Conservation (phyloP, 35 echinoderm and acorn worm genomes). For the Heliocidaris erythrogramma region DNA sequence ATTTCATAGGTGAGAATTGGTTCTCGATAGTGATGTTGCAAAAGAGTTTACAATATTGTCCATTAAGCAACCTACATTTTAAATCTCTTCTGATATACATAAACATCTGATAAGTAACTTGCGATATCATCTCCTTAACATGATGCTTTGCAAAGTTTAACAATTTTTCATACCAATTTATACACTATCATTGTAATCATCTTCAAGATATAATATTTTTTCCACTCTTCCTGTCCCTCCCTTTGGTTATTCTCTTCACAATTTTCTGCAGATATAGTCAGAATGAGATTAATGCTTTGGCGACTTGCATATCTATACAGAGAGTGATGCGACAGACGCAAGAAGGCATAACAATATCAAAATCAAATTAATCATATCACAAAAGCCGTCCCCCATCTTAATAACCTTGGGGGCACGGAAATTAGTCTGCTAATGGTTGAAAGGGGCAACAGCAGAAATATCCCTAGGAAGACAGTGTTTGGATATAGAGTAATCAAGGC, state of each 20-base stretch:
- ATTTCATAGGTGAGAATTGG: too few species aligned
- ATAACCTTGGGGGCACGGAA: neutral
- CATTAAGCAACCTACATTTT: neutral
- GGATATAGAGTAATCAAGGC: neutral
- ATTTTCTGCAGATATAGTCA: neutral
- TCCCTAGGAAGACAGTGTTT: neutral
- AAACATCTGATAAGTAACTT: too few species aligned
- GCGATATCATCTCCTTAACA: too few species aligned
- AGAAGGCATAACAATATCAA: neutral
- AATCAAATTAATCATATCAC: conserved; percentile 19
- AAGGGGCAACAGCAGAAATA: neutral
- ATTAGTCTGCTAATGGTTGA: neutral
- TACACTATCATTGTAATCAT: neutral
- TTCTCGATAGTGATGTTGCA: too few species aligned
- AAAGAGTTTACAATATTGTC: too few species aligned
- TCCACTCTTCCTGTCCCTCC: neutral
- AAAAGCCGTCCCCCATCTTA: conserved; percentile 15
- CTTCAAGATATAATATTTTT: neutral
- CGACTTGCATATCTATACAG: neutral
- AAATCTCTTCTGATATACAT: too few species aligned
- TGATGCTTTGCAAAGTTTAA: neutral
- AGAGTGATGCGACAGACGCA: neutral
- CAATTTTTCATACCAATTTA: neutral
- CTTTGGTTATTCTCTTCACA: neutral
- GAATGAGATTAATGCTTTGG: neutral